Evolutionary conservation across 2,113 vertebrate genomes (phyloP), one percentile per base, ranked within the genome.

Genomic region (Vulpes vulpes): DNA sequence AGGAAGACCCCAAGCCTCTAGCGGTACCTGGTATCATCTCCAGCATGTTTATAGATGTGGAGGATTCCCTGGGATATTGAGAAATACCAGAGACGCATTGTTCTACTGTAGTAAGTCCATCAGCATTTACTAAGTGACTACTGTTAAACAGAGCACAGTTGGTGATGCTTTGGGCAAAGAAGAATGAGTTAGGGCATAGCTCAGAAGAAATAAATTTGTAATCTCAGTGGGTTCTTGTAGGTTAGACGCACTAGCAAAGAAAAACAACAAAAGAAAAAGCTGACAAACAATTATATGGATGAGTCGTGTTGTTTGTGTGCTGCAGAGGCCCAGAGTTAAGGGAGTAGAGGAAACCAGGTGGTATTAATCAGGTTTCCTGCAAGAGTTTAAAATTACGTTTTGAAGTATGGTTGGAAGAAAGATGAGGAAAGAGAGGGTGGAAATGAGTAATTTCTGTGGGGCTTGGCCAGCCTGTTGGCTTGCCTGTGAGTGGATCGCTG

Each of bases 11-110:
- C 97, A 94, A 62, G 96, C 97, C 88, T 97, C 97, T 98, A 98
- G 95, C 97, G 2, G 97, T 95, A 96, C 97, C 97, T 97, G 97
- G 51, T 97, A 85, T 96, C 98, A 95, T 95, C 98, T 98, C 94
- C 98, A 98, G 96, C 97, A 98, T 98, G 97, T 98, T 53, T 98
- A 59, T 98, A 98, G 97, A 97, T 97, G 97, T 93, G 93, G 81
- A 98, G 97, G 97, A 97, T 43, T 97, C 98, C 86, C 91, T 98
- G 97, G 97, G 93, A 96, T 97, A 97, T 97, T 98, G 96, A 98
- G 96, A 98, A 96, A 97, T 96, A 97, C 97, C 97, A 98, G 96
- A 98, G 94, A 76, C 94, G 96, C 97, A 95, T 98, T 98, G 93
- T 98, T 96, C 92, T 60, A 91, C 97, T 85, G 97, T 98, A 98